These are phyloP conservation scores for Apodemus sylvaticus DNA, from an alignment of 2,113 vertebrate species.

Conservation along the genomic window DNA sequence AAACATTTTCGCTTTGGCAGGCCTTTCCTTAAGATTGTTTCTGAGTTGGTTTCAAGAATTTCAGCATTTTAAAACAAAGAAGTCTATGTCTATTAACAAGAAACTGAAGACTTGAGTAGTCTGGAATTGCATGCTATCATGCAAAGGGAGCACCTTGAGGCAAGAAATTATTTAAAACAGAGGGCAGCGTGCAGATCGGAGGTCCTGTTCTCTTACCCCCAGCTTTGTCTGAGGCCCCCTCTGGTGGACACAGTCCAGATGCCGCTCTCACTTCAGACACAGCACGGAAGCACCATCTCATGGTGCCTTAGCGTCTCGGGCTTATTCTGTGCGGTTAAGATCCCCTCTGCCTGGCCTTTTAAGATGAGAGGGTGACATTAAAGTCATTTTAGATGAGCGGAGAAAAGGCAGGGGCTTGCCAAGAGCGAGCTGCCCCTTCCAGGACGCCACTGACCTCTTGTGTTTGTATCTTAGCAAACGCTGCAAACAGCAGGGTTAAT, in stretches of 20 bases:
- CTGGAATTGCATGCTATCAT: not conserved
- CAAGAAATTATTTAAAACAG: not conserved
- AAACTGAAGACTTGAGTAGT: not conserved
- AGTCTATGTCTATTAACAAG: not conserved
- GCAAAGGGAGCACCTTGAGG: not conserved
- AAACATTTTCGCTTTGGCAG: slow-evolving; percentile 7
- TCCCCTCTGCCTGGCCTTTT: not conserved
- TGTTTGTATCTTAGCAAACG: not conserved
- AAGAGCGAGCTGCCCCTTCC: not conserved
- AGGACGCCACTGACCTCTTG: not conserved
- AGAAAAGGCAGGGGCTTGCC: not conserved
- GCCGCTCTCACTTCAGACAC: not conserved
- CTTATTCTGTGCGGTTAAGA: not conserved
- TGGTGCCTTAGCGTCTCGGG: not conserved
- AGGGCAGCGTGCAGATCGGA: not conserved
- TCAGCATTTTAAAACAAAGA: not conserved
- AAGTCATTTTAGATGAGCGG: not conserved
- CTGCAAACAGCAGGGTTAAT: not conserved
- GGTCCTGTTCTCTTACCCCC: not conserved
- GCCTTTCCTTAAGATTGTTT: not conserved
- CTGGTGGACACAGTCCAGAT: not conserved
- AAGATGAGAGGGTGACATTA: not conserved
- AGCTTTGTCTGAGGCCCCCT: not conserved
- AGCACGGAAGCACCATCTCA: not conserved
- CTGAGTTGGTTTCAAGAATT: not conserved